Evolutionary conservation across 2,888 invertebrate species (phyloP), one percentile per base, ranked within the genome.

Genomic region (Pristionchus arcanus): DNA sequence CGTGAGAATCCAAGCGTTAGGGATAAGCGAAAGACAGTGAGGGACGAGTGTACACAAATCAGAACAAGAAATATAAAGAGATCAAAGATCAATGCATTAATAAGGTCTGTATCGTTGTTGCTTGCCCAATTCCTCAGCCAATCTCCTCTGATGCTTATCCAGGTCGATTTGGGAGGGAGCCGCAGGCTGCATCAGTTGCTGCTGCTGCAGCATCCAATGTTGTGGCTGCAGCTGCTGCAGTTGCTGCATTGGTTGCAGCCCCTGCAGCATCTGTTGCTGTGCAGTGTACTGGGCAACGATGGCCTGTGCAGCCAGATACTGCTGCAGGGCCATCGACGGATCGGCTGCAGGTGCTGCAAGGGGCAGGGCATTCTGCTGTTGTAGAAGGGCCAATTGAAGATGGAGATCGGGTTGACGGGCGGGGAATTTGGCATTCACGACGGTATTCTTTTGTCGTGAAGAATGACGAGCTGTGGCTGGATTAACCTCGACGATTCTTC

Each of bases 51-150:
- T 42, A 77, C 77, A 77, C 49, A 42, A 59, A 77, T 11, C 77
- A 71, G n/a, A 34, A 34, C 34, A 21, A 71, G 7, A 5, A 11
- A 42, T 21, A 37, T 3, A 34, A 16, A 21, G 74, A 74, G 37
- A 74, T 74, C 37, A 74, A 68, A 34, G 31, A 74, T 74, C 34
- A 74, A 34, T 37, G 37, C 34, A 49, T 42, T n/a, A 77, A 25
- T 77, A 77, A 25, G 77, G 77, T 77, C 77, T 21, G 77, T 77
- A 77, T 77, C 77, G 37, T 34, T 77, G 37, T 28, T 74, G 74
- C 42, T 71, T 71, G 19, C 15, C 34, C 31, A 77, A 19, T 25
- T 77, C 77, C n/a, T 77, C 77, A 16, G 77, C 21, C 49, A 77
- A 25, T 77, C 77, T 77, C n/a, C 42, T n/a, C 77, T 77, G 77